phyloP scores from a whole-genome alignment of 2,888 invertebrate species.

The Vannuccia rotundouncinata region DNA sequence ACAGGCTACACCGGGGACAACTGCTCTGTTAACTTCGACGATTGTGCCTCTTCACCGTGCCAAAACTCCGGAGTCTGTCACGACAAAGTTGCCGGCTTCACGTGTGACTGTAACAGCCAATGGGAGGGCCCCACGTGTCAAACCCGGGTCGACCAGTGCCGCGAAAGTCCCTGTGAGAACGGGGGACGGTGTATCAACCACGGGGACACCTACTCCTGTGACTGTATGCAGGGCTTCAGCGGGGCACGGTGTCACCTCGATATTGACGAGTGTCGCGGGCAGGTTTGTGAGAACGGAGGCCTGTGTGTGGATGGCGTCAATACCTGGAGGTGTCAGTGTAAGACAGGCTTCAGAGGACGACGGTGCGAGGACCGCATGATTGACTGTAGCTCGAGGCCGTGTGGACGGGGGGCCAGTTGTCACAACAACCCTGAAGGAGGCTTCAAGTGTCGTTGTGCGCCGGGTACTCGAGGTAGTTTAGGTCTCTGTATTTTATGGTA shows the following conservation, averaged over 20 bases:
- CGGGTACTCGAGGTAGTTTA: not conserved
- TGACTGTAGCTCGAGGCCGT: not conserved
- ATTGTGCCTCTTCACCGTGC: conserved; percentile 34
- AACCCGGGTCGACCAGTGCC: conserved; percentile 19
- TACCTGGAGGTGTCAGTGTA: conserved; percentile 1
- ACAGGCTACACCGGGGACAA: conserved; percentile 31
- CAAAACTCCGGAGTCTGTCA: conserved; percentile 20
- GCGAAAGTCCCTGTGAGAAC: conserved; percentile 32
- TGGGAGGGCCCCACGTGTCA: conserved; percentile 23
- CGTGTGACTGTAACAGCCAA: conserved; percentile 21
- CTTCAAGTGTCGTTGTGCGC: not conserved
- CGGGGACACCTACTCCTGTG: not conserved
- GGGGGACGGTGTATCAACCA: not conserved
- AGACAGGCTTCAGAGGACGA: conserved; percentile 29
- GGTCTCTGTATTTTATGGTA: too few species aligned
- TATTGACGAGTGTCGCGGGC: conserved; percentile 29
- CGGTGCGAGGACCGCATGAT: conserved; percentile 22
- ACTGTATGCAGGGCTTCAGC: conserved; percentile 18
- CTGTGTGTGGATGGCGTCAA: not conserved
- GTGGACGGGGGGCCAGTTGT: not conserved
- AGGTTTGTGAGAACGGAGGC: not conserved
- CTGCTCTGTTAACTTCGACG: conserved; percentile 31
- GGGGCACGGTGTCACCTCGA: conserved; percentile 30
- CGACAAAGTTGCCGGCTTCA: not conserved
- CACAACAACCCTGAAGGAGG: not conserved